Evolutionary conservation across 2,888 invertebrate species (phyloP).

Genomic region (Tubulanus polymorphus): DNA sequence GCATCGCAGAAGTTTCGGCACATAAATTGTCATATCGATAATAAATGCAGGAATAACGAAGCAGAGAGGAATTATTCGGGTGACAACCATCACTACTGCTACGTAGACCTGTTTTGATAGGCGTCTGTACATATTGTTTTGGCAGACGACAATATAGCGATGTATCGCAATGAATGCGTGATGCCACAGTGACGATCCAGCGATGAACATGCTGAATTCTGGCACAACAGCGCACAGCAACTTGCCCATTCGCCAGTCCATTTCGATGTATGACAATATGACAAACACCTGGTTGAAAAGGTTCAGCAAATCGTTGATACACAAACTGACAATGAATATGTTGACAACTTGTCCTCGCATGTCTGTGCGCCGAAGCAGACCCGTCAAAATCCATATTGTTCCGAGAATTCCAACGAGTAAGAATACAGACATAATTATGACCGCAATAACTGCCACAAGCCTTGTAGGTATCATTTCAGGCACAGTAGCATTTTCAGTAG

Average conservation of each 20-base stretch:
- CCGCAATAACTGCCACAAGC: slow-evolving; percentile 25
- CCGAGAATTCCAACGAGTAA: slow-evolving; percentile 38
- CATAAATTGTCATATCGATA: slow-evolving; percentile 43
- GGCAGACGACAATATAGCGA: slow-evolving; percentile 46
- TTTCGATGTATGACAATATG: slow-evolving; percentile 39
- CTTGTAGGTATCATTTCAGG: not conserved
- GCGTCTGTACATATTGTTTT: slow-evolving; percentile 45
- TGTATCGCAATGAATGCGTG: slow-evolving; percentile 49
- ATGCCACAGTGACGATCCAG: slow-evolving; percentile 48
- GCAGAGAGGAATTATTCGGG: slow-evolving; percentile 41
- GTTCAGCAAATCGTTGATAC: slow-evolving; percentile 47
- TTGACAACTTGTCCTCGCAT: slow-evolving; percentile 37
- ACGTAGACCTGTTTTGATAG: slow-evolving; percentile 46
- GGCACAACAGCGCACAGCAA: slow-evolving; percentile 43
- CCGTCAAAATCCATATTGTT: slow-evolving; percentile 37
- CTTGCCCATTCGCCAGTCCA: slow-evolving; percentile 39
- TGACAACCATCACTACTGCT: slow-evolving; percentile 41
- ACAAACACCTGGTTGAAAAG: slow-evolving; percentile 43
- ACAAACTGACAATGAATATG: slow-evolving; percentile 46
- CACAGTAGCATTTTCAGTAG: too few relatives aligned
- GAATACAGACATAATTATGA: slow-evolving; percentile 39
- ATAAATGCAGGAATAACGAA: slow-evolving; percentile 41
- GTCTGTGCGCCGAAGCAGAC: slow-evolving; percentile 31
- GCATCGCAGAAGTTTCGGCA: slow-evolving; percentile 43
- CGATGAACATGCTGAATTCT: slow-evolving; percentile 44